A percentile compares a stretch with the other conserved stretches of the same genome.
Evolutionary conservation across 2,888 invertebrate genomes (phyloP).

Genomic region (Cephus rjabovi): DNA sequence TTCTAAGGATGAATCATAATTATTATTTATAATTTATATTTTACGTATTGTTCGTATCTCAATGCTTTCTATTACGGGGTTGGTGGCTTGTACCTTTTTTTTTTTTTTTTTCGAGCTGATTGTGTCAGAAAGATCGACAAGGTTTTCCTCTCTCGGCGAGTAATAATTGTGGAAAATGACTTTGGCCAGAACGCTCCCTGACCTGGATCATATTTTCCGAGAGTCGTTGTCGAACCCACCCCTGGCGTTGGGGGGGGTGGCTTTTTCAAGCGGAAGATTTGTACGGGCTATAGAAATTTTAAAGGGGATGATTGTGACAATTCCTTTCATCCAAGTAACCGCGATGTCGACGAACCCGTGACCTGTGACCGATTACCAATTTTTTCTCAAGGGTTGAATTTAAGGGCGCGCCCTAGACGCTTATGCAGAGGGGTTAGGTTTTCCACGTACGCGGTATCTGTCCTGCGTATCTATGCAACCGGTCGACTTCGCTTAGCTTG

Average conservation of each 20-base stretch:
- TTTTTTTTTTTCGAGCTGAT: not conserved
- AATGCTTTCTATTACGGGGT: not conserved
- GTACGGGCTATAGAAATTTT: not conserved
- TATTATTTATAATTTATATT: not conserved
- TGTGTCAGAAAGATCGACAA: not conserved
- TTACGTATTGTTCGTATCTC: not conserved
- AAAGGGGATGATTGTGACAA: not conserved
- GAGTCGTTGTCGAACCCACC: not conserved
- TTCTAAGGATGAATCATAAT: not conserved
- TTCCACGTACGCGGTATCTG: not conserved
- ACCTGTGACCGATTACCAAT: not conserved
- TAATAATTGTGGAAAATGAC: conserved; percentile 35
- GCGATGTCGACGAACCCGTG: not conserved
- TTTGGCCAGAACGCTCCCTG: conserved; percentile 21
- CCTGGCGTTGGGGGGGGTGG: not conserved
- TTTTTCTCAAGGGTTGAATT: not conserved
- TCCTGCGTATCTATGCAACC: not conserved
- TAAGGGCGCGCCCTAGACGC: not conserved
- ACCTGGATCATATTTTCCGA: not conserved
- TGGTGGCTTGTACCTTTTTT: not conserved
- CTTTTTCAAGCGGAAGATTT: not conserved
- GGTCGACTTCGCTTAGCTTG: not conserved
- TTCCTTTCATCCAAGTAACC: not conserved
- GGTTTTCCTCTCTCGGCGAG: not conserved
- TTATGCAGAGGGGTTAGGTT: not conserved